Evolutionary conservation across 2,888 invertebrate genomes (phyloP).

Genomic region (Tryphoninae sp.): DNA sequence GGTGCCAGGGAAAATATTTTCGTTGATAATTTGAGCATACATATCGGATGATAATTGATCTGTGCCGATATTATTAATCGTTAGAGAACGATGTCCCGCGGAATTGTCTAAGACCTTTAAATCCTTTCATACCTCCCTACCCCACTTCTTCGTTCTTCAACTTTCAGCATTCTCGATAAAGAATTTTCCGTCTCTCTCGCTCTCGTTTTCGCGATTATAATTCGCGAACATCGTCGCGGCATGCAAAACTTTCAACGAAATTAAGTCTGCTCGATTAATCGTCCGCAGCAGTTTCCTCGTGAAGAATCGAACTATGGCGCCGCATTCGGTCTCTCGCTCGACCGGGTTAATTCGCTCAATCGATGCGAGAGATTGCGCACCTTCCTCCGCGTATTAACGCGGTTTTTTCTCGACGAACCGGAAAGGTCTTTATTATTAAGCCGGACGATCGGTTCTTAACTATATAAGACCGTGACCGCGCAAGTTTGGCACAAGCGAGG

Average conservation of each 20-base stretch:
- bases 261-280: constrained; percentile 78
- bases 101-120: constrained; percentile 64
- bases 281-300: constrained; percentile 59
- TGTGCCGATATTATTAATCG: constrained; percentile 54
- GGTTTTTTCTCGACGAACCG: too few relatives aligned
- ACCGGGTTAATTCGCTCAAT: constrained; percentile 51
- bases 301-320: constrained; percentile 72
- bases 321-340: constrained; percentile 66
- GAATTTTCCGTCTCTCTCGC: constrained; percentile 35
- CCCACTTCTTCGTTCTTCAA: constrained; percentile 9
- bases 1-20: constrained; percentile 19
- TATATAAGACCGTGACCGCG: neutral
- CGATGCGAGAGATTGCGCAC: constrained; percentile 22
- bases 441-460: constrained; percentile 23
- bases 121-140: constrained; percentile 47
- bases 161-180: constrained; percentile 14
- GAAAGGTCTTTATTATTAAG: constrained; percentile 44
- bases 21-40: constrained; percentile 37
- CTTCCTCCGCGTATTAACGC: neutral
- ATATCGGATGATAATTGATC: constrained; percentile 41
- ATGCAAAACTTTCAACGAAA: constrained; percentile 73
- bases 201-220: constrained; percentile 42
- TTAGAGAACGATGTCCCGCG: constrained; percentile 65
- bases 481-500: neutral
- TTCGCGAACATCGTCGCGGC: constrained; percentile 54